phyloP scores from a whole-genome alignment of 2,888 invertebrate genomes.

The Neria commutata region DNA sequence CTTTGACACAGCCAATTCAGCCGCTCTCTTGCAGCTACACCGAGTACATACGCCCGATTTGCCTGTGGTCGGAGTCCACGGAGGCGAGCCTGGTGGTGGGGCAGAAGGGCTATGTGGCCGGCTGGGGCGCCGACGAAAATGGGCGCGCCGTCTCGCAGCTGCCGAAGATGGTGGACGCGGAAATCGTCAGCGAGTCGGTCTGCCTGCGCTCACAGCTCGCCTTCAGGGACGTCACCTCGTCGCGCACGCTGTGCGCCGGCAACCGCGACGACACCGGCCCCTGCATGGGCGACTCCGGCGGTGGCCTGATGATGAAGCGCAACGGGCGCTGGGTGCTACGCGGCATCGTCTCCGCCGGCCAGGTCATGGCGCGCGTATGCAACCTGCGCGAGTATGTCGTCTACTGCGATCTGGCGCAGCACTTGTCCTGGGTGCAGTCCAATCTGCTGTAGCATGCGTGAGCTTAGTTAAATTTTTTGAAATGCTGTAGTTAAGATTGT shows the following conservation, averaged over 20 bases:
- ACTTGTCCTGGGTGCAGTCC: slow-evolving; percentile 63
- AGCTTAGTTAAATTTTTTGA: no score
- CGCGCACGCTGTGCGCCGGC: slow-evolving; percentile 55
- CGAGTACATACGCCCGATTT: slow-evolving; percentile 47
- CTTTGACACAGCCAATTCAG: neutral
- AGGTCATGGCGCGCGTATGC: slow-evolving; percentile 61
- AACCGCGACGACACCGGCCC: slow-evolving; percentile 55
- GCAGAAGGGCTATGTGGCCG: slow-evolving; percentile 63
- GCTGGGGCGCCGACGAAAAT: slow-evolving; percentile 64
- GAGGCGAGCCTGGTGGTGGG: slow-evolving; percentile 54
- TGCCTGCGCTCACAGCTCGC: slow-evolving; percentile 62
- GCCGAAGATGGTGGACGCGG: slow-evolving; percentile 62
- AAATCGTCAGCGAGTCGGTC: slow-evolving; percentile 63
- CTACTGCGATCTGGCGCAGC: slow-evolving; percentile 70
- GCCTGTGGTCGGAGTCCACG: slow-evolving; percentile 51
- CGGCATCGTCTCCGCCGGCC: slow-evolving; percentile 64
- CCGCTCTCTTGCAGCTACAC: slow-evolving; percentile 29
- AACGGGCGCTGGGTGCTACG: slow-evolving; percentile 61
- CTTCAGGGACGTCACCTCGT: slow-evolving; percentile 29
- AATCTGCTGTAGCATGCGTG: slow-evolving; percentile 29
- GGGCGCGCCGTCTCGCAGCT: slow-evolving; percentile 43
- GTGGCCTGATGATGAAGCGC: slow-evolving; percentile 63
- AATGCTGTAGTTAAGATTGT: no score
- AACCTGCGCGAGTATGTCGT: slow-evolving; percentile 69
- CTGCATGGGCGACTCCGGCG: slow-evolving; percentile 69